Conservation (phyloP, 2,113 vertebrate genomes). For the Leptobrachium ailaonicum region DNA sequence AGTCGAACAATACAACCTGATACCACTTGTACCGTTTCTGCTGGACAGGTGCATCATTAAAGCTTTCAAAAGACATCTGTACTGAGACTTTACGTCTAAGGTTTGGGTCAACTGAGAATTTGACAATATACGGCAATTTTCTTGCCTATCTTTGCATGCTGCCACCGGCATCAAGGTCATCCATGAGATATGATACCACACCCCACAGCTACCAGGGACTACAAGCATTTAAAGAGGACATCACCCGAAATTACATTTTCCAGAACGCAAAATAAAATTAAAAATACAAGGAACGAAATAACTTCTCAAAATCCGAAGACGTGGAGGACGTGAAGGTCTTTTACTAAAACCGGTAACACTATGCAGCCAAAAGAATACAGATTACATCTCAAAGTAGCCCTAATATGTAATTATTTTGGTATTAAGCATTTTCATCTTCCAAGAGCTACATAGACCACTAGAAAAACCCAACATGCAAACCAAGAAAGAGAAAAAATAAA, state of each 20-base stretch:
- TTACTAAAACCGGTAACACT: background rate
- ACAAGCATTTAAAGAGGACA: background rate
- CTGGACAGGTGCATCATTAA: constrained; percentile 66
- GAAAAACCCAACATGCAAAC: background rate
- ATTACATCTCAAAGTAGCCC: constrained; percentile 40
- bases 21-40: constrained; percentile 68
- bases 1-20: constrained; percentile 68
- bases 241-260: background rate
- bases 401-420: constrained; percentile 34
- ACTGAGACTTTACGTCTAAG: constrained; percentile 36
- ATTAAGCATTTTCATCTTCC: constrained; percentile 32
- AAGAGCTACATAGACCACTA: constrained; percentile 34
- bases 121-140: constrained; percentile 20
- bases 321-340: constrained; percentile 4
- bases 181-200: background rate
- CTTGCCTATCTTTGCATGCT: constrained; percentile 54
- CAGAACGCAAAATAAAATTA: constrained; percentile 2
- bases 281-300: too few species aligned
- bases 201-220: background rate
- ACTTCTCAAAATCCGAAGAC: too few species aligned
- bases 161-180: constrained; percentile 5
- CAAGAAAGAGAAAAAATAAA: too few species aligned
- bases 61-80: constrained; percentile 67
- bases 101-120: background rate
- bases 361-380: constrained; percentile 26